Evolutionary conservation across 2,888 invertebrate species (phyloP).

Genomic region (Neuroscelio doddi): DNA sequence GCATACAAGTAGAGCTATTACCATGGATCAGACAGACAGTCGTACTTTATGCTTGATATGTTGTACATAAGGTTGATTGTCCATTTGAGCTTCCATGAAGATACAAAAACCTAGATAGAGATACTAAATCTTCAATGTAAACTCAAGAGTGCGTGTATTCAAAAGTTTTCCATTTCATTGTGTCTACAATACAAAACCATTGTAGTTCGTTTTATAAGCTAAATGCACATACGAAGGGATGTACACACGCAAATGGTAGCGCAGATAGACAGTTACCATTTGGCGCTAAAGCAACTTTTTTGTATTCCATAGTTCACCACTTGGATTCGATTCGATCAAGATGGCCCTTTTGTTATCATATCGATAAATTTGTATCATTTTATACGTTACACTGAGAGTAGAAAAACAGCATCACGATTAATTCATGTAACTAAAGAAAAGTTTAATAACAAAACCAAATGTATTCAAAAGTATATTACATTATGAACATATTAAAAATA

Average conservation of each 20-base stretch:
- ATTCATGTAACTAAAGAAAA: no score
- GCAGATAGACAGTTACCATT: slow-evolving; percentile 44
- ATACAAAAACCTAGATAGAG: slow-evolving; percentile 50
- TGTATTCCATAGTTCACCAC: slow-evolving; percentile 46
- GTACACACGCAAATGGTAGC: slow-evolving; percentile 46
- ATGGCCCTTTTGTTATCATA: slow-evolving; percentile 45
- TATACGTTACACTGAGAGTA: slow-evolving; percentile 18
- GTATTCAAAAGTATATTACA: no score
- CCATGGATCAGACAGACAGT: no score
- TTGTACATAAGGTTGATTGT: slow-evolving; percentile 50
- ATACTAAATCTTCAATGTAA: slow-evolving; percentile 63
- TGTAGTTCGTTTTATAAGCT: slow-evolving; percentile 57
- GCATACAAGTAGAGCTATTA: no score
- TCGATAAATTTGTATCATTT: slow-evolving; percentile 37
- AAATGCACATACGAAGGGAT: slow-evolving; percentile 56
- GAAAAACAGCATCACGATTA: no score
- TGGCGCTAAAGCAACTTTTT: slow-evolving; percentile 44
- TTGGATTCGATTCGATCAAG: slow-evolving; percentile 42
- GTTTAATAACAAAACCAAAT: no score
- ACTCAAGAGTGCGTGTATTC: slow-evolving; percentile 65
- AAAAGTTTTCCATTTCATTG: slow-evolving; percentile 49
- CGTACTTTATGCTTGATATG: slow-evolving; percentile 5
- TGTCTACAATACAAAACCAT: slow-evolving; percentile 43
- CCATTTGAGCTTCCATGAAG: slow-evolving; percentile 57
- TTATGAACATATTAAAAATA: no score